A percentile compares a stretch with the other conserved stretches of the same genome.
Conservation (phyloP, 2,888 invertebrate species). For the Galeopsomyia nigrocyanea region DNA sequence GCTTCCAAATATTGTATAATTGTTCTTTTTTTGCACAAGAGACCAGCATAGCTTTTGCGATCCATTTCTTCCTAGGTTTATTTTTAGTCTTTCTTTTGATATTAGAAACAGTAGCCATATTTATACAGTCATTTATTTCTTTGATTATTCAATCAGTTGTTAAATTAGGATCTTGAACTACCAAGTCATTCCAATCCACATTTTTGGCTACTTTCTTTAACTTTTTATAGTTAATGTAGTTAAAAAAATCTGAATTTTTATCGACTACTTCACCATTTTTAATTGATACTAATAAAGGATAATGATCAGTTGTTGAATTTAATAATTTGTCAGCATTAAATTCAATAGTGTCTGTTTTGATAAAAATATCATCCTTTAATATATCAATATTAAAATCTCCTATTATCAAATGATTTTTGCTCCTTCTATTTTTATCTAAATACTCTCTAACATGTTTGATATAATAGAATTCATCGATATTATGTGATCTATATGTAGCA, state of each 20-base stretch:
- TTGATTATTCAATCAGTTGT: too few species aligned
- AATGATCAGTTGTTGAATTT: background rate
- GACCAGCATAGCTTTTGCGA: background rate
- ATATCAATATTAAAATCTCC: too few species aligned
- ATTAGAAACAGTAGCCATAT: background rate
- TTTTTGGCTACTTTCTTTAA: background rate
- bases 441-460: background rate
- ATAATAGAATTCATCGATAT: background rate
- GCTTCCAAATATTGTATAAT: background rate
- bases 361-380: conserved; percentile 1
- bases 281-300: background rate
- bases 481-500: background rate
- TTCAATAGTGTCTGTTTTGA: background rate
- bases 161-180: too few species aligned
- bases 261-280: background rate
- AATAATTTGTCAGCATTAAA: background rate
- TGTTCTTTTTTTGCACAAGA: conserved; percentile 8
- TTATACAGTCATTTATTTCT: background rate
- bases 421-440: background rate
- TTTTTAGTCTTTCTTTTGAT: background rate
- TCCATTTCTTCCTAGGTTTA: background rate
- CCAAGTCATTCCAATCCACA: background rate
- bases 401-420: conserved; percentile 8
- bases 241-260: background rate
- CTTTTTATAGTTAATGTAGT: conserved; percentile 4